phyloP scores from a whole-genome alignment of 2,888 invertebrate species.

The Drosophila anomelani region DNA sequence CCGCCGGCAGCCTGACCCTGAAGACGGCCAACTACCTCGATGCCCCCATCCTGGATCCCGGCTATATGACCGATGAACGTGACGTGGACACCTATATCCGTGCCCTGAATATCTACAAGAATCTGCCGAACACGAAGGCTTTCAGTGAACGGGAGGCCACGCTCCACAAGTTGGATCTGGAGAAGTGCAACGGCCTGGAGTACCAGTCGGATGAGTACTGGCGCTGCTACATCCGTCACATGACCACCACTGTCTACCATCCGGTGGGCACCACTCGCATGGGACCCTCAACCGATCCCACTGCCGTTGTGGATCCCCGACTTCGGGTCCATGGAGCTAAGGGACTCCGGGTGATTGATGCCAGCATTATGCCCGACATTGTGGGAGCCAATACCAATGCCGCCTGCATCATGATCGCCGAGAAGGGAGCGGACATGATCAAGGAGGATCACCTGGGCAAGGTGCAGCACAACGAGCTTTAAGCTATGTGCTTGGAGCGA shows the following conservation, averaged over 20 bases:
- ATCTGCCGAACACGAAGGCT: constrained; percentile 83
- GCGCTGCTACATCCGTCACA: constrained; percentile 93
- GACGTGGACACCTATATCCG: constrained; percentile 85
- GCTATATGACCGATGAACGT: constrained; percentile 86
- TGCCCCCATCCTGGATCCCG: constrained; percentile 87
- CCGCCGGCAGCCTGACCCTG: constrained; percentile 86
- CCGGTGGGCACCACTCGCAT: constrained; percentile 89
- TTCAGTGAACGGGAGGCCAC: constrained; percentile 84
- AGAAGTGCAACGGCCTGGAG: constrained; percentile 89
- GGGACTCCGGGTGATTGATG: constrained; percentile 87
- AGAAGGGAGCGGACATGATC: constrained; percentile 88
- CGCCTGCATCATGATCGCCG: constrained; percentile 88
- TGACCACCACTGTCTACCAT: constrained; percentile 91
- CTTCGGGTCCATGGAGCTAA: constrained; percentile 86
- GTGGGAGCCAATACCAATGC: constrained; percentile 88
- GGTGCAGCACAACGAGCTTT: constrained; percentile 56
- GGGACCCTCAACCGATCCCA: constrained; percentile 85
- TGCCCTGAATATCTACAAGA: constrained; percentile 80
- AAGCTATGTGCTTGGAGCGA: neutral
- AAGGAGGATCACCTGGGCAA: constrained; percentile 84
- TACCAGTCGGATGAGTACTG: constrained; percentile 93
- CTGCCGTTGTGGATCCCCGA: constrained; percentile 86
- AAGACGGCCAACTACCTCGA: constrained; percentile 86
- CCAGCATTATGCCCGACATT: constrained; percentile 88
- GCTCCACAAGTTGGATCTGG: constrained; percentile 89